Evolutionary conservation across 2,113 vertebrate species (phyloP).

Genomic region (Hyperopisus bebe): DNA sequence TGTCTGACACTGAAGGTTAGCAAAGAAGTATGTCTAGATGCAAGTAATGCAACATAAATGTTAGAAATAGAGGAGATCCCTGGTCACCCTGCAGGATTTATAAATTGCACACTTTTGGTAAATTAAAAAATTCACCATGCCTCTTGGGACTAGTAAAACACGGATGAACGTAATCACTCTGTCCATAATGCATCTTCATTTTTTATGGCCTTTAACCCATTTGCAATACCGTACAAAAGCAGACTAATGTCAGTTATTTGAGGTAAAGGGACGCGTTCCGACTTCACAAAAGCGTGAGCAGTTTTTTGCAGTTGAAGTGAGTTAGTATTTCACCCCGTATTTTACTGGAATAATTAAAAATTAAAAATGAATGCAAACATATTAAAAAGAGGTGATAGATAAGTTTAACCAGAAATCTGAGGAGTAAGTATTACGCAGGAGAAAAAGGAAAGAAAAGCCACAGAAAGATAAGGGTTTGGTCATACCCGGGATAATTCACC

Average conservation of each 20-base stretch:
- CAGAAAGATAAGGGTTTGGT: background rate
- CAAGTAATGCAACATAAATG: background rate
- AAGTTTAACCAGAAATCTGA: background rate
- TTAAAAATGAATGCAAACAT: slow-evolving; percentile 20
- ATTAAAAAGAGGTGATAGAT: background rate
- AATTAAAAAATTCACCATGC: slow-evolving; percentile 16
- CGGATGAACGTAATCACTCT: slow-evolving; percentile 24
- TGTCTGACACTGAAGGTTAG: background rate
- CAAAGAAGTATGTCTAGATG: background rate
- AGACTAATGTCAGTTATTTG: slow-evolving; percentile 5
- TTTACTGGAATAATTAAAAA: background rate
- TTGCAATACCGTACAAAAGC: background rate
- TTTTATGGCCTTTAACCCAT: background rate
- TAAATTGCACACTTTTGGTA: background rate
- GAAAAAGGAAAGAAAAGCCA: background rate
- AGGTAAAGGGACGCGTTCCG: background rate
- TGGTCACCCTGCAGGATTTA: background rate
- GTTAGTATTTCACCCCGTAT: background rate
- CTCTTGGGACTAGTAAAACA: slow-evolving; percentile 19
- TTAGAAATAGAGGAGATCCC: background rate
- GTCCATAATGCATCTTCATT: slow-evolving; percentile 7
- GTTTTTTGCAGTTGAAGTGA: background rate
- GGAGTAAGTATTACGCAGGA: background rate
- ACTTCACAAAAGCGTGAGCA: background rate
- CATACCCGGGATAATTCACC: background rate